Evolutionary conservation across 2,797 vertebrate genomes (phyloP).

Genomic region (Lemur catta): DNA sequence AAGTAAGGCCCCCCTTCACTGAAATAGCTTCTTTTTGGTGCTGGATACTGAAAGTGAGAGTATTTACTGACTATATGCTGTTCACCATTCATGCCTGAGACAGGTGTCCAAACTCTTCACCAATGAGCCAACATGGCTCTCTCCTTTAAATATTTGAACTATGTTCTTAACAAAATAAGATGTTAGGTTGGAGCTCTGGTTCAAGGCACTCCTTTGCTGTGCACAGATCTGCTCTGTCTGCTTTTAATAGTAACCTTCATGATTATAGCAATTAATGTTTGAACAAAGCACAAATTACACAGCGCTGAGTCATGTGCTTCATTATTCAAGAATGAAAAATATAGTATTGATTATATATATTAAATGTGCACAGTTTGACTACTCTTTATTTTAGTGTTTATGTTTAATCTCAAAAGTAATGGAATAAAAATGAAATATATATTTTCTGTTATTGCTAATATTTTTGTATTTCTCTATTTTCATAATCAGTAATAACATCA

Average conservation of each 20-base stretch:
- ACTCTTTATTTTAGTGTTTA: conserved; percentile 46
- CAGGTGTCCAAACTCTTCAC: neutral
- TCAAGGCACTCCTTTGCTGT: neutral
- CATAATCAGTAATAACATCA: conserved; percentile 63
- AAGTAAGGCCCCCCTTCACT: conserved; percentile 66
- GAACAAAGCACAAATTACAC: conserved; percentile 67
- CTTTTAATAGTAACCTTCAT: conserved; percentile 14
- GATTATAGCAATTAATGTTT: conserved; percentile 63
- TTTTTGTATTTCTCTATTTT: conserved; percentile 77
- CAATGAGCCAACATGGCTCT: neutral
- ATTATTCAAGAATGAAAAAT: conserved; percentile 56
- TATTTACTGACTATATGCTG: conserved; percentile 59
- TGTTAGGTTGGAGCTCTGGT: conserved; percentile 3
- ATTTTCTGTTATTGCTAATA: conserved; percentile 68
- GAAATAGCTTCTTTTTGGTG: conserved; percentile 77
- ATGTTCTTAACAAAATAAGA: conserved; percentile 62
- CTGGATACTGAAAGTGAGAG: conserved; percentile 65
- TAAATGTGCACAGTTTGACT: conserved; percentile 43
- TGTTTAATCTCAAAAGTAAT: conserved; percentile 46
- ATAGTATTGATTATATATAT: neutral
- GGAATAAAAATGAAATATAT: conserved; percentile 55
- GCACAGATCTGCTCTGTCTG: conserved; percentile 54
- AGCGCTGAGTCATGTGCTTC: conserved; percentile 64
- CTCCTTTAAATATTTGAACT: conserved; percentile 57
- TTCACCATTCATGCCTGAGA: conserved; percentile 23